Base-by-base conservation (phyloP, 2,888 invertebrate species). In the Drosophila macrospina region DNA sequence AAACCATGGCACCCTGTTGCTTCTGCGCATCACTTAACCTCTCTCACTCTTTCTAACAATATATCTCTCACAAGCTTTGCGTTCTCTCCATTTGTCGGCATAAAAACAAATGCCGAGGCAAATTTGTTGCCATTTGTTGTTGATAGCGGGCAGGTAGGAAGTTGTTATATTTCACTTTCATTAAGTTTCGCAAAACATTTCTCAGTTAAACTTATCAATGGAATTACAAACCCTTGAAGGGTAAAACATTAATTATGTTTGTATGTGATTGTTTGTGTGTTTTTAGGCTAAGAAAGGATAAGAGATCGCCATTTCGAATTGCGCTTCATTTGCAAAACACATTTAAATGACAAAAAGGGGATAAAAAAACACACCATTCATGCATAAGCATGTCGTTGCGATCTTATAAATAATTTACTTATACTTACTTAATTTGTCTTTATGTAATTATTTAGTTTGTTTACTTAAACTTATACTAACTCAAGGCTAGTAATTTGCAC, bases 1-100 rank as follows among this genome's bases (percentile, higher is more conserved):
- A 36, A 68, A 51, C 45, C 24, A 47, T 44, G 51, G 41, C 75
- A 75, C 75, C 75, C 75, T 75, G 75, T 75, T 78, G 78, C 74
- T 74, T 68, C 74, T 69, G 74, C 75, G 78, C 75, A 74, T 55
- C 75, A 15, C 37, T 55, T 61, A 52, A 32, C 48, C 47, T 57
- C 26, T 52, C 32, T 44, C 37, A 37, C 13, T 10, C 20, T 36
- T 13, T 28, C 37, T 47, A 5, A 15, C 5, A 10, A 5, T 10
- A 8, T 41, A 28, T 54, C 45, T 36, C 42, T 32, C 15, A 42
- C 41, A 26, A 34, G 16, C 16, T 64, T 63, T 32, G n/a, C 15
- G 26, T 48, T 41, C 52, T 39, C 57, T 66, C 61, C 45, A 42
- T 57, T 54, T 57, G 48, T 69, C 45, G 55, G 56, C 55, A 70